These are phyloP conservation scores for Euglossa dilemma DNA, from an alignment of 1,140 invertebrate species.

Conservation along the genomic window DNA sequence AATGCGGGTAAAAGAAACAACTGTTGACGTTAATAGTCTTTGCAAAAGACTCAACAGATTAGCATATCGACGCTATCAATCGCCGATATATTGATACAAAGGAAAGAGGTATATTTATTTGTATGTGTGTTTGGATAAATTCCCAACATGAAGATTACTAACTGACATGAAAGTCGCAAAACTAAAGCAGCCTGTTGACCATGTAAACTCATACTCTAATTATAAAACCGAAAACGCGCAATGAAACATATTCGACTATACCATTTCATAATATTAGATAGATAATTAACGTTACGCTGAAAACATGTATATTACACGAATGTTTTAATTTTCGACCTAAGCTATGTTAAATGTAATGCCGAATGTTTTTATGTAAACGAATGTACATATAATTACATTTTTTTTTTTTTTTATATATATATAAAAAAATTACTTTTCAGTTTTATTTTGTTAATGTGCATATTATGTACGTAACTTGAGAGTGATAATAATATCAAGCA, in stretches of 20 bases:
- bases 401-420: constrained; percentile 23
- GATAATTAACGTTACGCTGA: constrained; percentile 44
- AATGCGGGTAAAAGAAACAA: constrained; percentile 35
- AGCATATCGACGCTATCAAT: constrained; percentile 14
- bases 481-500: constrained; percentile 38
- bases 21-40: constrained; percentile 13
- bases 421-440: constrained; percentile 26
- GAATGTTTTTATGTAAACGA: constrained; percentile 45
- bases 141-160: constrained; percentile 8
- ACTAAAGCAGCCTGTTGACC: constrained; percentile 26
- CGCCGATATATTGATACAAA: constrained; percentile 20
- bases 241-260: constrained; percentile 38
- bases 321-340: constrained; percentile 54
- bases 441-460: constrained; percentile 32
- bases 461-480: constrained; percentile 24
- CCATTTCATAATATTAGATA: constrained; percentile 49
- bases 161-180: constrained; percentile 29
- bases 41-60: not conserved
- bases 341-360: constrained; percentile 24
- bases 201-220: constrained; percentile 27
- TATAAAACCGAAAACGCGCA: constrained; percentile 34
- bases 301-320: constrained; percentile 46
- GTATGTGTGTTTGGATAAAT: constrained; percentile 24
- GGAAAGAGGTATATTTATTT: constrained; percentile 54
- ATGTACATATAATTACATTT: constrained; percentile 47